Conservation (phyloP, 2,797 vertebrate genomes). For the Xerus rutilus region DNA sequence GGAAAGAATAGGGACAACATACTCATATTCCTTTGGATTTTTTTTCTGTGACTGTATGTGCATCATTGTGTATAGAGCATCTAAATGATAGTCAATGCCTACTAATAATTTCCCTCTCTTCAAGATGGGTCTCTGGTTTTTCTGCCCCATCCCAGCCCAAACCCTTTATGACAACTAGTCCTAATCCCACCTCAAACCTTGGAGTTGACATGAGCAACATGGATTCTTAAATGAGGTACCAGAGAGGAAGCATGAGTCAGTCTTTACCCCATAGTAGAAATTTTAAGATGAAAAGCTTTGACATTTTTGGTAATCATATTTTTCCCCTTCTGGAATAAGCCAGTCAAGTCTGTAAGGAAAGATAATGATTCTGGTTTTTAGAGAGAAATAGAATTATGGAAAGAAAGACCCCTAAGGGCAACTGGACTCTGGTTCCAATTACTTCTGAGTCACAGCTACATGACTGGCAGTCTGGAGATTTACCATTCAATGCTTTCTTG, state of each 20-base stretch:
- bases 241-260: neutral
- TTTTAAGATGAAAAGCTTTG: constrained; percentile 13
- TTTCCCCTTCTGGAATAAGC: neutral
- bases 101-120: neutral
- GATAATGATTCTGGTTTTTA: constrained; percentile 27
- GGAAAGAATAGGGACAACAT: neutral
- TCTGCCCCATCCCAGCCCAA: too few relatives aligned
- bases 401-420: neutral
- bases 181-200: neutral
- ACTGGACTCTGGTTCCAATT: neutral
- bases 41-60: neutral
- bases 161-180: neutral
- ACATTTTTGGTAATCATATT: neutral
- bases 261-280: neutral
- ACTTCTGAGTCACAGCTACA: neutral
- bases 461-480: neutral
- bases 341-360: neutral
- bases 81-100: neutral
- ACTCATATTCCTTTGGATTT: neutral
- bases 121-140: neutral
- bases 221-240: neutral
- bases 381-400: neutral
- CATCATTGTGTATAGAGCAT: neutral
- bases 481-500: neutral
- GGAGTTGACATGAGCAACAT: neutral